Percentiles rank a stretch among this genome's conserved stretches.
Evolutionary conservation across 2,113 vertebrate genomes (phyloP).

Genomic region (Eulemur macaco): DNA sequence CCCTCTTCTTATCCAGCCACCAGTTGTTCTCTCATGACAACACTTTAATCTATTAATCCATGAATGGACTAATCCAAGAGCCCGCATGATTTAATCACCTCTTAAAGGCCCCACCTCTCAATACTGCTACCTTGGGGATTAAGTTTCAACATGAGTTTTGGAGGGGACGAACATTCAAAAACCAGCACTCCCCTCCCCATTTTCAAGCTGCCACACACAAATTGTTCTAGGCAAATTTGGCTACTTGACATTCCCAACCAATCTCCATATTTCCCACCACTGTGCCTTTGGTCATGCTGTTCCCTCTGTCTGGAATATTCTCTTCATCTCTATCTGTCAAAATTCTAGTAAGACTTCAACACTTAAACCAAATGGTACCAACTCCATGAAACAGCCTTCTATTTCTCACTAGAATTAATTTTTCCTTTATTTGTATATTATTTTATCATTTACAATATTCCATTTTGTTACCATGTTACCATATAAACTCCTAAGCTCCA

Average conservation of each 20-base stretch:
- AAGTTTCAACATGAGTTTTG: not conserved
- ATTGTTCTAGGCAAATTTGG: not conserved
- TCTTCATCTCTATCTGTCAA: not conserved
- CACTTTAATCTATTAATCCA: not conserved
- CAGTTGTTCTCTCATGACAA: not conserved
- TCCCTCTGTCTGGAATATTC: not conserved
- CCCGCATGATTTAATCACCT: not conserved
- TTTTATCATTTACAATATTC: not conserved
- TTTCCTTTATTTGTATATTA: not conserved
- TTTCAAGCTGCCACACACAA: not conserved
- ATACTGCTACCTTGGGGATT: not conserved
- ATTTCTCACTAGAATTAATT: not conserved
- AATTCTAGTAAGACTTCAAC: not conserved
- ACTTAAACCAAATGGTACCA: not conserved
- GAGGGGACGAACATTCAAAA: not conserved
- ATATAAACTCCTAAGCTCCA: not conserved
- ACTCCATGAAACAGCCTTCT: not conserved
- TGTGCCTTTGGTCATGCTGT: not conserved
- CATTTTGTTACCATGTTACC: not conserved
- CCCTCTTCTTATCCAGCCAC: not conserved
- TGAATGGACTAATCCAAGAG: not conserved
- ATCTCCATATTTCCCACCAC: not conserved
- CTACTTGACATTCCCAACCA: not conserved
- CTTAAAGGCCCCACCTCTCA: not conserved
- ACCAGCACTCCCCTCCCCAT: not conserved